Evolutionary conservation across 1,140 invertebrate species (phyloP).

Genomic region (Bacillus rossius): DNA sequence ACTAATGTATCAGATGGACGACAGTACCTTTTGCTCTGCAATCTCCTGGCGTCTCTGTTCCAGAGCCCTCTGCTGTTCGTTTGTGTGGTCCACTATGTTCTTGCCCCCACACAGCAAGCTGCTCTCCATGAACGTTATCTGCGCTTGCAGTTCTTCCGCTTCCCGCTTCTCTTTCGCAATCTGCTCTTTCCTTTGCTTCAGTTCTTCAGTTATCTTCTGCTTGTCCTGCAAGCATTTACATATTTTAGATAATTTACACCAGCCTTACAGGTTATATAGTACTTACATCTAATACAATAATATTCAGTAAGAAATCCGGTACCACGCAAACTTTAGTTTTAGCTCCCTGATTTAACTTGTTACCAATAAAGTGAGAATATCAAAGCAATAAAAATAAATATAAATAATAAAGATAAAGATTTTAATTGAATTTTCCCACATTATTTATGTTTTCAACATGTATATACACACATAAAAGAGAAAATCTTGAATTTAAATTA

Average conservation of each 20-base stretch:
- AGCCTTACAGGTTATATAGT: background rate
- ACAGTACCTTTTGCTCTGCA: constrained; percentile 77
- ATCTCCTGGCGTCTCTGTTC: constrained; percentile 76
- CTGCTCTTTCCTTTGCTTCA: constrained; percentile 51
- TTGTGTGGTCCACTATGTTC: constrained; percentile 87
- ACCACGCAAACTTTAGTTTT: no score
- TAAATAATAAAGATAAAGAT: no score
- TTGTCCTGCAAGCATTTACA: constrained; percentile 44
- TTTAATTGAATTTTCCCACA: no score
- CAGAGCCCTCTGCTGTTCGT: constrained; percentile 78
- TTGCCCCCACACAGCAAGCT: constrained; percentile 80
- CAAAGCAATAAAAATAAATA: no score
- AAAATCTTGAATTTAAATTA: no score
- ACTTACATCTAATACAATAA: background rate
- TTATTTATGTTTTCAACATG: no score
- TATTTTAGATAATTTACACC: background rate
- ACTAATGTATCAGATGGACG: no score
- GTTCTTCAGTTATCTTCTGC: constrained; percentile 51
- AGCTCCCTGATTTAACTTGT: no score
- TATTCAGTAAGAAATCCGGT: no score
- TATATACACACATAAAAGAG: no score
- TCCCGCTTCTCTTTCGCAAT: constrained; percentile 50
- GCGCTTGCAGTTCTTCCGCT: constrained; percentile 45
- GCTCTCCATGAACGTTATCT: constrained; percentile 71
- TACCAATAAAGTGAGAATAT: no score